phyloP scores from a whole-genome alignment of 1,140 invertebrate species.

The Myzus persicae region DNA sequence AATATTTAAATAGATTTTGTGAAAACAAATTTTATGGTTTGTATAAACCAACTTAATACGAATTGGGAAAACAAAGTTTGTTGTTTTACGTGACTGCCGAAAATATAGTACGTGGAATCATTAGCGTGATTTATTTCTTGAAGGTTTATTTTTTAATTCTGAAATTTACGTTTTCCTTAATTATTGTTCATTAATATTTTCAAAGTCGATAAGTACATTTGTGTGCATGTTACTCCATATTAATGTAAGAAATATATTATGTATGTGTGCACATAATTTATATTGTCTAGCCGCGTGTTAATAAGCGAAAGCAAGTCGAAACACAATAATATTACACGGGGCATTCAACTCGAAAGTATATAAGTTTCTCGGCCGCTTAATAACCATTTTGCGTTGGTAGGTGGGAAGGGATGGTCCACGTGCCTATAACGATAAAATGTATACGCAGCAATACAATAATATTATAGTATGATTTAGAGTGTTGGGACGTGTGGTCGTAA shows the following conservation, averaged over 20 bases:
- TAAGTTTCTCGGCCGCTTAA: neutral
- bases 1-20: neutral
- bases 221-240: neutral
- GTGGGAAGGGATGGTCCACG: neutral
- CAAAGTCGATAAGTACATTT: neutral
- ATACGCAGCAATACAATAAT: neutral
- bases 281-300: neutral
- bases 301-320: slow-evolving; percentile 1
- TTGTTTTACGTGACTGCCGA: neutral
- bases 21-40: neutral
- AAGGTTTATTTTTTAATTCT: neutral
- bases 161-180: neutral
- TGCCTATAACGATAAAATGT: neutral
- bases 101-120: neutral
- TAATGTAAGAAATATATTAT: neutral
- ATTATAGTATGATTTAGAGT: neutral
- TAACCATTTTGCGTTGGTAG: neutral
- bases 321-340: neutral
- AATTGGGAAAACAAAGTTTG: neutral
- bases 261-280: neutral
- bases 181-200: neutral
- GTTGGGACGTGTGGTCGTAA: neutral
- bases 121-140: neutral
- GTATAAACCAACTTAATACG: neutral
- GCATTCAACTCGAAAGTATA: neutral